Evolutionary conservation across 1,140 invertebrate species (phyloP).

Genomic region (Drosophila yakuba): DNA sequence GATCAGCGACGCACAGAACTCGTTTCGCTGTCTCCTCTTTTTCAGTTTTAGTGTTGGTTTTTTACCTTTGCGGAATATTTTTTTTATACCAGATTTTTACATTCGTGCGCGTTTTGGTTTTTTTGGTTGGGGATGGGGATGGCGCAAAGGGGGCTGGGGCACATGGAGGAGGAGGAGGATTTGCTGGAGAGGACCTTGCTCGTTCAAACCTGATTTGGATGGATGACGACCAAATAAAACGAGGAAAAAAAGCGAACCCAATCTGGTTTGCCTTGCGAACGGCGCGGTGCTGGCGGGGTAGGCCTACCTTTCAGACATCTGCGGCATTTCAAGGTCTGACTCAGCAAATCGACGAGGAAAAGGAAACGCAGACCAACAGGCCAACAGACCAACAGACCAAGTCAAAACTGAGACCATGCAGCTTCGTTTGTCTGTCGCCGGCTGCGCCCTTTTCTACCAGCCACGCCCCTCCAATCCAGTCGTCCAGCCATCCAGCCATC

Average conservation of each 20-base stretch:
- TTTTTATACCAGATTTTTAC: conserved; percentile 63
- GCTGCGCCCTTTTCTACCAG: conserved; percentile 67
- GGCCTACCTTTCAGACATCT: conserved; percentile 70
- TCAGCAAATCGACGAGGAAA: conserved; percentile 70
- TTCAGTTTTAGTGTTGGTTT: conserved; percentile 1
- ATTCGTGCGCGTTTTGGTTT: conserved; percentile 55
- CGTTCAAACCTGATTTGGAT: conserved; percentile 67
- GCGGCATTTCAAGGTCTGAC: conserved; percentile 81
- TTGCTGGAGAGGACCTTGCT: conserved; percentile 69
- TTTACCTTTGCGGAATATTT: conserved; percentile 38
- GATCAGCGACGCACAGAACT: conserved; percentile 54
- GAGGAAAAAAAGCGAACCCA: conserved; percentile 36
- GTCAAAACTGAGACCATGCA: conserved; percentile 20
- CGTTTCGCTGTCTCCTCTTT: conserved; percentile 45
- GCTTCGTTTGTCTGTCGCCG: conserved; percentile 25
- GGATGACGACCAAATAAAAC: conserved; percentile 33
- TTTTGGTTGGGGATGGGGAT: conserved; percentile 1
- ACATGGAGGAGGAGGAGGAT: background rate
- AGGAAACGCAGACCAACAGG: conserved; percentile 24
- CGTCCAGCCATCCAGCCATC: conserved; percentile 31
- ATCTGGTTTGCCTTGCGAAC: conserved; percentile 77
- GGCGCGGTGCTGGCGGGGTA: background rate
- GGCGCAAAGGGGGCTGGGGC: background rate
- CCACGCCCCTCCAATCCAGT: conserved; percentile 32
- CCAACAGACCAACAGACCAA: conserved; percentile 9